Evolutionary conservation across 2,113 vertebrate species (phyloP).

Genomic region (Ictalurus punctatus): DNA sequence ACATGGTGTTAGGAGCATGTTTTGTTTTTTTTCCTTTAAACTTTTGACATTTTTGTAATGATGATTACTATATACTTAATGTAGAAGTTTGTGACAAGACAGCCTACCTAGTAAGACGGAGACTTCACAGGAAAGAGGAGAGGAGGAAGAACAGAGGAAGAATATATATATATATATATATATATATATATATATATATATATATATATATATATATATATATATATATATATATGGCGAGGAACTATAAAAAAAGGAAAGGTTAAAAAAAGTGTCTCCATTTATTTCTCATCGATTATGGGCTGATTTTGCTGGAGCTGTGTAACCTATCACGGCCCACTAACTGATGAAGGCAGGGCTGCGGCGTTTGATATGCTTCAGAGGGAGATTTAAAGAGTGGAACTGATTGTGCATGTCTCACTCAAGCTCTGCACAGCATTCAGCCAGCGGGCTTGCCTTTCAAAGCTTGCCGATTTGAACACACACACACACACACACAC

Average conservation of each 20-base stretch:
- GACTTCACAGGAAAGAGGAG: neutral
- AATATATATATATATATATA: neutral
- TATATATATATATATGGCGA: neutral
- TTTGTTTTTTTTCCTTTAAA: neutral
- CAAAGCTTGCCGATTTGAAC: conserved; percentile 74
- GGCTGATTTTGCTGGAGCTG: conserved; percentile 71
- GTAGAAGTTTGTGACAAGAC: conserved; percentile 5
- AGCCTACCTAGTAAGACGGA: neutral
- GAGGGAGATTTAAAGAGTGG: conserved; percentile 79
- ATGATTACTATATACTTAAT: neutral
- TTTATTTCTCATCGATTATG: conserved; percentile 69
- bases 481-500: conserved; percentile 62
- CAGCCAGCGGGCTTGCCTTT: conserved; percentile 79
- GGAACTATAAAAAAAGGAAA: conserved; percentile 52
- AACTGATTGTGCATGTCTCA: conserved; percentile 83
- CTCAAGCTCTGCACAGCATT: conserved; percentile 77
- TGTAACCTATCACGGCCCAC: conserved; percentile 78
- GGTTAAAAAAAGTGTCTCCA: conserved; percentile 62
- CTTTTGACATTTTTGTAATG: neutral
- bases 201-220: neutral
- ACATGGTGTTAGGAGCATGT: neutral
- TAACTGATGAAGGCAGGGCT: conserved; percentile 81
- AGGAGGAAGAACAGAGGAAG: neutral
- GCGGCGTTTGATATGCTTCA: conserved; percentile 82
- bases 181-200: neutral